Conservation (phyloP, 2,113 vertebrate species). For the Chaetorhynchus papuensis region DNA sequence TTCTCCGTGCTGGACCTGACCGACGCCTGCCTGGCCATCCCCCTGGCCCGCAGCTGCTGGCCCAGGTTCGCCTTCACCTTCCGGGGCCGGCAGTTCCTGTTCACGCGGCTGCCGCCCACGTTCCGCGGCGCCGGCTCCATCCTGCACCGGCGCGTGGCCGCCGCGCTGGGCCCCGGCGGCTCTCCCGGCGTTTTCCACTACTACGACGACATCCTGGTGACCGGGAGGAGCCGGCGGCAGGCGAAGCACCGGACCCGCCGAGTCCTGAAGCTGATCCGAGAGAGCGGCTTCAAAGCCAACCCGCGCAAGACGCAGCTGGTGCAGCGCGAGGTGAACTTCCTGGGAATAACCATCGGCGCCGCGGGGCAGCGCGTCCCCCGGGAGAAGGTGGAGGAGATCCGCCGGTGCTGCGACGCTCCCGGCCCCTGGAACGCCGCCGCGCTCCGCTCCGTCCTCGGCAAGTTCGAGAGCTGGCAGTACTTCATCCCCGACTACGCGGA, state of each 20-base stretch:
- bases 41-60: neutral
- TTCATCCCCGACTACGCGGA: neutral
- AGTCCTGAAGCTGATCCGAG: neutral
- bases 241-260: fast-evolving
- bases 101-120: neutral
- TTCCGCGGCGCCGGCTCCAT: neutral
- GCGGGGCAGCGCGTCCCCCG: neutral
- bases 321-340: neutral
- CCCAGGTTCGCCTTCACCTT: neutral
- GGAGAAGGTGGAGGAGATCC: neutral
- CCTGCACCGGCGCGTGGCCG: neutral
- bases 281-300: neutral
- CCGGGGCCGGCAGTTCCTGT: neutral
- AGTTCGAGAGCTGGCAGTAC: fast-evolving
- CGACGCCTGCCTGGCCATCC: neutral
- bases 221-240: neutral
- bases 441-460: neutral
- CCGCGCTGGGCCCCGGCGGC: neutral
- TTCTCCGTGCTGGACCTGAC: neutral
- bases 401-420: fast-evolving
- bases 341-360: fast-evolving
- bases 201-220: neutral
- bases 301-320: neutral
- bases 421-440: fast-evolving
- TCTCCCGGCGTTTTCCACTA: neutral